phyloP scores from a whole-genome alignment of 2,113 vertebrate genomes.

The Lethenteron reissneri region DNA sequence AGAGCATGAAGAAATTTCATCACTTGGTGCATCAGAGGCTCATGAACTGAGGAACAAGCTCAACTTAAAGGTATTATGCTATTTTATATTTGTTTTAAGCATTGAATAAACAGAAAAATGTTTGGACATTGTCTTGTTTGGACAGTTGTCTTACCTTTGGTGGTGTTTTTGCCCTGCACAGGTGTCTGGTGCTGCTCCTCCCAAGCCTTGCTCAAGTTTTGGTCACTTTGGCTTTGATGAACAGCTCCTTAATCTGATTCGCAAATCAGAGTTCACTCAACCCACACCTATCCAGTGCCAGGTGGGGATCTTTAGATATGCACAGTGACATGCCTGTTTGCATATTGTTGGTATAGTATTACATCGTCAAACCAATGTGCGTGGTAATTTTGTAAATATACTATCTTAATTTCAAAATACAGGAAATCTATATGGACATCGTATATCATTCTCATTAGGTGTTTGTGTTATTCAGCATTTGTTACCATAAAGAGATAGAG shows the following conservation, averaged over 20 bases:
- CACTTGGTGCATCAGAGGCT: slow-evolving; percentile 44
- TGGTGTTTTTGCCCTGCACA: slow-evolving; percentile 14
- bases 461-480: too few species aligned
- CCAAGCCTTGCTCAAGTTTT: slow-evolving; percentile 76
- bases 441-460: too few species aligned
- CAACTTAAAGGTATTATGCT: slow-evolving; percentile 53
- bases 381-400: too few species aligned
- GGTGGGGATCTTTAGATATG: slow-evolving; percentile 23
- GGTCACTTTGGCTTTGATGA: slow-evolving; percentile 93
- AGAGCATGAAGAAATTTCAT: slow-evolving; percentile 74
- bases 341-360: too few species aligned
- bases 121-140: background rate
- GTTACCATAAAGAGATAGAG: too few species aligned
- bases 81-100: too few species aligned
- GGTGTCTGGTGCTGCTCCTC: slow-evolving; percentile 86
- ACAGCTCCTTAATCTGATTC: slow-evolving; percentile 87
- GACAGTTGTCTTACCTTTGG: background rate
- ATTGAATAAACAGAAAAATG: background rate
- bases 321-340: too few species aligned
- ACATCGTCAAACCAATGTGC: too few species aligned
- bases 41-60: slow-evolving; percentile 70
- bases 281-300: slow-evolving; percentile 96
- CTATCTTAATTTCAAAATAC: too few species aligned
- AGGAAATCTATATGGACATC: too few species aligned
- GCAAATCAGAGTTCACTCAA: slow-evolving; percentile 96